phyloP scores from a whole-genome alignment of 2,888 invertebrate species.

The Onchidella celtica region DNA sequence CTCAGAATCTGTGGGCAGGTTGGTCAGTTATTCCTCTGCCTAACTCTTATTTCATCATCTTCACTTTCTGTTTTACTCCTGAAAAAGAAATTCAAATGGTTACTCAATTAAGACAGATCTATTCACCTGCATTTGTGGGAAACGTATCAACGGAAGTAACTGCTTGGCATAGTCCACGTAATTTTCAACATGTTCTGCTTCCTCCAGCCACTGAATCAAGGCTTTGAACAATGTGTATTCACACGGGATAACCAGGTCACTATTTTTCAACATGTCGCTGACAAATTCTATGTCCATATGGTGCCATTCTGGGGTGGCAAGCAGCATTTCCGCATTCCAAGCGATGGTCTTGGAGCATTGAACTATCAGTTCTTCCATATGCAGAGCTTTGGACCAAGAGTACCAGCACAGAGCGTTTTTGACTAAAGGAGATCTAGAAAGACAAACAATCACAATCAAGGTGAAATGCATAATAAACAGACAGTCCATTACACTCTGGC shows the following conservation, averaged over 20 bases:
- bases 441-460: no score
- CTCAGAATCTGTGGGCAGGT: no score
- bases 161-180: conserved; percentile 61
- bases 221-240: conserved; percentile 74
- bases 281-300: conserved; percentile 79
- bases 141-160: conserved; percentile 77
- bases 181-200: conserved; percentile 60
- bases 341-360: conserved; percentile 79
- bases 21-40: no score
- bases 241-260: conserved; percentile 75
- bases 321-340: conserved; percentile 77
- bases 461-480: no score
- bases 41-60: background rate
- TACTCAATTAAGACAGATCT: background rate
- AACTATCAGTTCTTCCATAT: conserved; percentile 71
- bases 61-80: background rate
- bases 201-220: conserved; percentile 71
- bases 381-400: conserved; percentile 79
- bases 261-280: conserved; percentile 74
- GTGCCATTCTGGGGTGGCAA: conserved; percentile 76
- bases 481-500: no score
- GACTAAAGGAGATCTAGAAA: conserved; percentile 71
- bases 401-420: conserved; percentile 79
- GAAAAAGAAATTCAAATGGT: background rate
- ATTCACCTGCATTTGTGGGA: conserved; percentile 78